Conservation (phyloP, 1,140 invertebrate genomes). For the Drosophila funebris region DNA sequence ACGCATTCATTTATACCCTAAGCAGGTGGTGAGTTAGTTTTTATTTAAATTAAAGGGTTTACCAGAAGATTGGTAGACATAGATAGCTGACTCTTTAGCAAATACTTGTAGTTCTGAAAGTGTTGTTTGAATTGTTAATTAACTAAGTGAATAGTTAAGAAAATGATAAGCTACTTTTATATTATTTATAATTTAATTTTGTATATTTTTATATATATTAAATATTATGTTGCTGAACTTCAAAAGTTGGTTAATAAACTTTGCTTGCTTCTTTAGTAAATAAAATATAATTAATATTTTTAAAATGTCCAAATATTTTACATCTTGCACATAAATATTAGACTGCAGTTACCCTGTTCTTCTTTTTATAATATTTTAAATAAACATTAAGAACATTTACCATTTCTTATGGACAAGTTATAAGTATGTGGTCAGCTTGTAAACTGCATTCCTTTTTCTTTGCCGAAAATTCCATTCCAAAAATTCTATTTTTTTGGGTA, state of each 20-base stretch:
- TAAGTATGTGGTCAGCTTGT: neutral
- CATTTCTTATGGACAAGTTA: neutral
- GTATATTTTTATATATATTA: too few relatives aligned
- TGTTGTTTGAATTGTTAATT: too few relatives aligned
- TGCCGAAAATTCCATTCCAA: neutral
- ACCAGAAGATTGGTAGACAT: neutral
- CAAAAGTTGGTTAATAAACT: too few relatives aligned
- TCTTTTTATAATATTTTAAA: neutral
- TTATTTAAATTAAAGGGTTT: neutral
- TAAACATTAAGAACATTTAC: neutral
- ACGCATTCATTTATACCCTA: neutral
- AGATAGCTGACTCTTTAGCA: neutral
- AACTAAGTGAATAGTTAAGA: too few relatives aligned
- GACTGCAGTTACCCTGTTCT: neutral
- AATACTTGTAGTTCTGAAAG: neutral
- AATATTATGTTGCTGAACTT: too few relatives aligned
- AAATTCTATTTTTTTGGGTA: slow-evolving; percentile 8
- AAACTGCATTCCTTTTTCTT: slow-evolving; percentile 16
- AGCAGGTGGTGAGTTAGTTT: slow-evolving; percentile 4
- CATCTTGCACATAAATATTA: too few relatives aligned
- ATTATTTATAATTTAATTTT: too few relatives aligned
- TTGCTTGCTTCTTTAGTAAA: too few relatives aligned
- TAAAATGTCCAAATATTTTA: too few relatives aligned
- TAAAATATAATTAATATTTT: too few relatives aligned
- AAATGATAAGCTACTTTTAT: too few relatives aligned